These are phyloP conservation scores for Drosophila bunnanda DNA, from an alignment of 2,888 invertebrate species.

Conservation along the genomic window DNA sequence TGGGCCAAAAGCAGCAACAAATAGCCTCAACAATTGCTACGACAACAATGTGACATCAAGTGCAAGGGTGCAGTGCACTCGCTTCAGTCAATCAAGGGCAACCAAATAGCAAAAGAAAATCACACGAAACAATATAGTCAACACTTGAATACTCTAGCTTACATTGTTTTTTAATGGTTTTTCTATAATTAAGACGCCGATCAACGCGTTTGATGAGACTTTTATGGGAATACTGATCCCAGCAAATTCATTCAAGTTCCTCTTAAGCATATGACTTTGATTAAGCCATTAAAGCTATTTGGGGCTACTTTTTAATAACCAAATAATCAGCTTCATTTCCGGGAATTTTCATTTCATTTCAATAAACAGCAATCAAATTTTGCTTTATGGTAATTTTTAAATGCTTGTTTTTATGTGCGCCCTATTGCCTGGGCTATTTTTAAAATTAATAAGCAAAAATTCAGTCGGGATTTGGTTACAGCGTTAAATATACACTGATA, in stretches of 20 bases:
- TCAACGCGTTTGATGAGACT: too few relatives aligned
- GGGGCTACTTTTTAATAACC: neutral
- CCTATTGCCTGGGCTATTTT: constrained; percentile 11
- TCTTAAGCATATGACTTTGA: neutral
- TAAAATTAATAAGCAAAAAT: constrained; percentile 2
- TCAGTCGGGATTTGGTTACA: neutral
- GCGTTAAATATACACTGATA: neutral
- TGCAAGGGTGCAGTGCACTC: constrained; percentile 35
- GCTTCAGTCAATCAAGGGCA: constrained; percentile 25
- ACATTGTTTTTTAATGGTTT: neutral
- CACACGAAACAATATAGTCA: neutral
- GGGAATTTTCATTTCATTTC: too few relatives aligned
- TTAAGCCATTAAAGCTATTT: neutral
- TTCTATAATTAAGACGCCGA: neutral
- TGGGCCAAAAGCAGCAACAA: constrained; percentile 22
- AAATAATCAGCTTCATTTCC: neutral
- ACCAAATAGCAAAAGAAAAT: constrained; percentile 6
- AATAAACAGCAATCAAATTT: neutral
- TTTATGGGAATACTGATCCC: too few relatives aligned
- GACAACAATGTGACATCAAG: constrained; percentile 28
- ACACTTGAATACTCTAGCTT: constrained; percentile 9
- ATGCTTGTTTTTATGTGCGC: neutral
- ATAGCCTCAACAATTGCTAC: constrained; percentile 16
- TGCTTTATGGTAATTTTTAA: constrained; percentile 2
- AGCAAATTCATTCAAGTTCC: neutral